These are phyloP conservation scores for Drosophila atripex DNA, from an alignment of 2,888 invertebrate genomes.

Conservation along the genomic window DNA sequence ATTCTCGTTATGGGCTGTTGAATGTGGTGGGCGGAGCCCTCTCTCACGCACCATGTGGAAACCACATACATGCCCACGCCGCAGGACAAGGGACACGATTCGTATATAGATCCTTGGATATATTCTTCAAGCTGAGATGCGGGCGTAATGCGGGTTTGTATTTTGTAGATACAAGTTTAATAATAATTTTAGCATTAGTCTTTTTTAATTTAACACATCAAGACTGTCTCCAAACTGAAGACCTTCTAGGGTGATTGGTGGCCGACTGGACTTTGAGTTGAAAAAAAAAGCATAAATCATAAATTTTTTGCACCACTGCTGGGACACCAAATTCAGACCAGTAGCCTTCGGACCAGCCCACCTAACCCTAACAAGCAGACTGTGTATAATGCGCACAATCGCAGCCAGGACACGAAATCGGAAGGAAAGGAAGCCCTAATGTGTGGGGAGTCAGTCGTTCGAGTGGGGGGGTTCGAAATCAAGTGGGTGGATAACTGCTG, in stretches of 20 bases:
- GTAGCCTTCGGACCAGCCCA: constrained; percentile 2
- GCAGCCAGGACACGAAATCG: constrained; percentile 64
- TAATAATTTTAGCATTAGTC: no score
- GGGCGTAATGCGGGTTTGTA: constrained; percentile 24
- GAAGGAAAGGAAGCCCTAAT: constrained; percentile 34
- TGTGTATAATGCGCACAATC: constrained; percentile 76
- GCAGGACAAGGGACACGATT: constrained; percentile 22
- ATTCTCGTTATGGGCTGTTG: constrained; percentile 73
- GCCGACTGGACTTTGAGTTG: constrained; percentile 55
- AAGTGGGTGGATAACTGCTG: constrained; percentile 45
- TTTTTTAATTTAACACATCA: no score
- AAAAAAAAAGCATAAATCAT: constrained; percentile 72
- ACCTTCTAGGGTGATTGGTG: constrained; percentile 36
- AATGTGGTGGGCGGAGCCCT: constrained; percentile 70
- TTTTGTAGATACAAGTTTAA: neutral
- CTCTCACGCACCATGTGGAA: constrained; percentile 50
- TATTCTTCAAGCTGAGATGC: constrained; percentile 21
- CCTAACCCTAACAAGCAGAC: constrained; percentile 15
- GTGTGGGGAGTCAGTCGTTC: constrained; percentile 20
- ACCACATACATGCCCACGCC: constrained; percentile 52
- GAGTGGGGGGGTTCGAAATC: constrained; percentile 6
- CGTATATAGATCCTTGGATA: constrained; percentile 12
- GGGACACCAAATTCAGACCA: constrained; percentile 9
- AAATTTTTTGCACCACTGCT: constrained; percentile 61
- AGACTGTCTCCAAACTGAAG: constrained; percentile 1